Percentiles rank a stretch among this genome's conserved stretches.
Evolutionary conservation across 2,797 vertebrate species (phyloP).

Genomic region (Gambusia yucatana): DNA sequence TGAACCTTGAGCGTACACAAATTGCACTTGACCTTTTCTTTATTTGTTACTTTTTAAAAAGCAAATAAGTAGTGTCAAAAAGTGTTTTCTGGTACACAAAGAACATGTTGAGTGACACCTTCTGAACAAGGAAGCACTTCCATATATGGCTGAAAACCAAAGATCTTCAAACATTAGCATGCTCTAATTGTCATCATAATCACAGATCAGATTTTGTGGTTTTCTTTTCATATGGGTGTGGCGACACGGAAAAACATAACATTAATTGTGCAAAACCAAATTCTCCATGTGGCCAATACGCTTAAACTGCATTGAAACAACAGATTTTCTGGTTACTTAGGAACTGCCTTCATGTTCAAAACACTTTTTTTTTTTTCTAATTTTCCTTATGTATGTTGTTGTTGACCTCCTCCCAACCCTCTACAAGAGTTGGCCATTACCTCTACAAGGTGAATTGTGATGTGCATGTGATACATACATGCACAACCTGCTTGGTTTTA

Average conservation of each 20-base stretch:
- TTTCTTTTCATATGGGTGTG: background rate
- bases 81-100: background rate
- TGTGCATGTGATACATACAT: background rate
- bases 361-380: conserved; percentile 13
- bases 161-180: background rate
- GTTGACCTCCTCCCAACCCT: conserved; percentile 1
- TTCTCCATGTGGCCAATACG: conserved; percentile 58
- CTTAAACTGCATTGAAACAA: conserved; percentile 52
- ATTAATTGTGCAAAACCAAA: conserved; percentile 61
- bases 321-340: conserved; percentile 79
- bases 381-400: conserved; percentile 26
- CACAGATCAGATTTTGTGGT: background rate
- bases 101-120: background rate
- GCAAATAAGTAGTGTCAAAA: background rate
- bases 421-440: background rate
- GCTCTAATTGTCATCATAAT: background rate
- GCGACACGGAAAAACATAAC: conserved; percentile 5
- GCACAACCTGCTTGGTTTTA: conserved; percentile 3
- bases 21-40: background rate
- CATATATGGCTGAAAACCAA: background rate
- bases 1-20: background rate
- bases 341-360: conserved; percentile 78
- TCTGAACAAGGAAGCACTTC: background rate
- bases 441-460: background rate
- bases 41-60: background rate